Percentiles rank a stretch among this genome's conserved stretches.
Evolutionary conservation across 2,888 invertebrate species (phyloP).

Genomic region (Brassicogethes aeneus): DNA sequence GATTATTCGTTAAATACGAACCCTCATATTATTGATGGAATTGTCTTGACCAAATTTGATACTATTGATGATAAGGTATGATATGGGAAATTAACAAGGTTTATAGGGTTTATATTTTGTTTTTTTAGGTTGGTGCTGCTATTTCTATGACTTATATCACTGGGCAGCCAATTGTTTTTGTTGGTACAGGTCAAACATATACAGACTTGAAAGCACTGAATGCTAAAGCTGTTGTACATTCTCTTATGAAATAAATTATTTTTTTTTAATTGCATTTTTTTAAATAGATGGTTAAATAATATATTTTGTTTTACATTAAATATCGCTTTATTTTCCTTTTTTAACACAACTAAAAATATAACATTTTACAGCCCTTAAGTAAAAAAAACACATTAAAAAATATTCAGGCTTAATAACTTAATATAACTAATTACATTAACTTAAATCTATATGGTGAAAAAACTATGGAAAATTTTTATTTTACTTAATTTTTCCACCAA

Average conservation of each 20-base stretch:
- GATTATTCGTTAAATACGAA: conserved; percentile 71
- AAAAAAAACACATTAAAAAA: too few relatives aligned
- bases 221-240: conserved; percentile 90
- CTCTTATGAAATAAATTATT: conserved; percentile 75
- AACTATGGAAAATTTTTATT: too few relatives aligned
- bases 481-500: too few relatives aligned
- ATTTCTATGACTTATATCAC: conserved; percentile 99
- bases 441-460: too few relatives aligned
- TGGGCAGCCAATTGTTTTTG: conserved; percentile 98
- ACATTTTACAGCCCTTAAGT: too few relatives aligned
- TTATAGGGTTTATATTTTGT: conserved; percentile 6
- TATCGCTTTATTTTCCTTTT: too few relatives aligned
- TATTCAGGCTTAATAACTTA: too few relatives aligned
- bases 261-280: not conserved
- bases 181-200: conserved; percentile 99
- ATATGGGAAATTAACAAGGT: too few relatives aligned
- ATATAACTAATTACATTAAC: too few relatives aligned
- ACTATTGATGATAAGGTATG: conserved; percentile 95
- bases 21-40: conserved; percentile 95
- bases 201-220: conserved; percentile 95
- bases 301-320: too few relatives aligned
- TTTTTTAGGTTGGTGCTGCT: conserved; percentile 74
- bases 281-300: not conserved
- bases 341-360: too few relatives aligned
- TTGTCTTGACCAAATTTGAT: conserved; percentile 98